Evolutionary conservation across 2,888 invertebrate species (phyloP), one percentile per base, ranked within the genome.

Genomic region (Lampropteryx suffumata): DNA sequence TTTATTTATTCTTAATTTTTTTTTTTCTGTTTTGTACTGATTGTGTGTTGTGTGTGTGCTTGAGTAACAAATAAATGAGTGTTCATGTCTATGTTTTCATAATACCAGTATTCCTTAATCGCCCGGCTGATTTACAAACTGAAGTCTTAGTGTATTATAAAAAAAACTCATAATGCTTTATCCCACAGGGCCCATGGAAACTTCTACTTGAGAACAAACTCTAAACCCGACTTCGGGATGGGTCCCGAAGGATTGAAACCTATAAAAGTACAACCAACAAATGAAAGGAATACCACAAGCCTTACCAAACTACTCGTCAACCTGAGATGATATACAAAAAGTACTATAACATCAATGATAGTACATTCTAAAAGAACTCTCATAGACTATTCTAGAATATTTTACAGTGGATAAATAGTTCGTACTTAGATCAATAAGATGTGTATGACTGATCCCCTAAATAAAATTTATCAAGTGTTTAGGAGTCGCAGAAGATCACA

Each of bases 151-250:
- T 24, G 3, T 5, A 6, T 4, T 24, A 7, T 24, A 24, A 24
- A 21, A 21, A 21, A 5, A 8, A 3, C 1, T 8, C 1, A 32
- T 13, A 1, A n/a, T 11, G 11, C 21, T 7, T 36, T 10, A 24
- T 27, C 12, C 13, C 4, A 17, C 81, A 90, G 90, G 17, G 78
- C 82, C 2, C 68, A 65, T 50, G 90, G 89, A 9, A 82, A 87
- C 67, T 89, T 66, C 59, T 90, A 69, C 62, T 65, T 90, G 10
- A 73, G 69, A 0, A 90, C 90, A 7, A 79, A 79, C 36, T 9
- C 66, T 0, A 56, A 57, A 0, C 50, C 79, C 0, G 75, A 76
- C 0, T 89, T 61, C 58, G 79, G 79, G 3, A 71, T 67, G 63
- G 84, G 83, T 0, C 6, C 27, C 0, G 65, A 65, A 7, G 88